A percentile compares a stretch with the other conserved stretches of the same genome.
Conservation (phyloP, 1,140 invertebrate genomes). For the Bombus waltoni region DNA sequence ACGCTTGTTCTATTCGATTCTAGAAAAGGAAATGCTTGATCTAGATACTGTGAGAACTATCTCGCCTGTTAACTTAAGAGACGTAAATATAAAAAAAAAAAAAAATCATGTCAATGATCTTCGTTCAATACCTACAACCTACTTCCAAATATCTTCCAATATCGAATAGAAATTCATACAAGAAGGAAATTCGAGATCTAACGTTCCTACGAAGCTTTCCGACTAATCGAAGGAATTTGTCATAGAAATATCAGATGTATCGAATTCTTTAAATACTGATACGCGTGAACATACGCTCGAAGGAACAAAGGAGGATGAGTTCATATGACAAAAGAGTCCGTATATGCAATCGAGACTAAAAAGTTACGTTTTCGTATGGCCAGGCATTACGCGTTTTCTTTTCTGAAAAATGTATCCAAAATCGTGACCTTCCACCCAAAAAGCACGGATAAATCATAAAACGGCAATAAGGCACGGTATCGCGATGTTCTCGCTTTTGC, state of each 20-base stretch:
- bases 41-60: neutral
- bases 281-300: neutral
- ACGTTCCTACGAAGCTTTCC: neutral
- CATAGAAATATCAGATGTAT: neutral
- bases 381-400: neutral
- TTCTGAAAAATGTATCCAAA: conserved; percentile 11
- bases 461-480: neutral
- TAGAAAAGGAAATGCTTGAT: neutral
- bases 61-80: neutral
- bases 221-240: neutral
- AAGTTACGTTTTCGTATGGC: neutral
- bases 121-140: neutral
- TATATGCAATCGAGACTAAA: neutral
- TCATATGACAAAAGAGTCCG: conserved; percentile 8
- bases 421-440: neutral
- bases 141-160: neutral
- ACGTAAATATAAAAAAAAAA: neutral
- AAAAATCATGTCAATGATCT: neutral
- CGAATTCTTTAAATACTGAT: neutral
- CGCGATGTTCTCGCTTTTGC: neutral
- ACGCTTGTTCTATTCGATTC: neutral
- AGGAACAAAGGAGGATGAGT: conserved; percentile 13
- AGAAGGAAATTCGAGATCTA: neutral
- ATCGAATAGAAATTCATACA: neutral
- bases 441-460: neutral